Base-by-base conservation (phyloP, 2,888 invertebrate species). In the Troides aeacus region DNA sequence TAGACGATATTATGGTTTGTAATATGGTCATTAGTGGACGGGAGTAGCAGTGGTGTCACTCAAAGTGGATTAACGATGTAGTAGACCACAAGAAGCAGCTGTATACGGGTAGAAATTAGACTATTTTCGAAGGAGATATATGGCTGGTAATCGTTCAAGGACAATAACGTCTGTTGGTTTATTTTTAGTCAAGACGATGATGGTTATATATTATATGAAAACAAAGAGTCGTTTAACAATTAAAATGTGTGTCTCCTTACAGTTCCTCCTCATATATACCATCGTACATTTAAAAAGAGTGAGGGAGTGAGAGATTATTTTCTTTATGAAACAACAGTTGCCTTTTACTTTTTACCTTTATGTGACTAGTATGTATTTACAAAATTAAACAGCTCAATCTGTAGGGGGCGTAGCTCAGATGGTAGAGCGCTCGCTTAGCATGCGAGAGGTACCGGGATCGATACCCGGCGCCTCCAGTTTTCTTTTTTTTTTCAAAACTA, bases 401-500 rank as follows among this genome's bases (percentile, higher is more conserved):
- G 15, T 12, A 15, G 64, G 63, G 68, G 68, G 90, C 90, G 93
- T 92, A 92, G 92, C 92, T 92, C 92, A 93, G 92, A 92, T 91
- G 92, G 92, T 92, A 92, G 92, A 92, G 92, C 91, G 92, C 92
- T 92, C 92, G 91, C 92, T 92, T 91, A 92, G 91, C 92, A 92
- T 92, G 92, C 84, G 91, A 91, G 92, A 91, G 89, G 90, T 90
- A 92, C 91, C 89, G 92, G 91, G 90, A 92, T 91, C 92, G 91
- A 91, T 92, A 90, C 89, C 91, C 90, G 90, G 90, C 90, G 91
- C 92, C 92, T 92, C 92, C 92, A 30, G 8, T 15, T 21, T 58
- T 4, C 23, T 62, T 21, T 42, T 42, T 57, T 57, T 67, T n/a
- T 56, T 42, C 7, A 21, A 21, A 24, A 4, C 36, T 1, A 36